Evolutionary conservation across 2,888 invertebrate species (phyloP), one percentile per base, ranked within the genome.

Genomic region (Deilephila porcellus): DNA sequence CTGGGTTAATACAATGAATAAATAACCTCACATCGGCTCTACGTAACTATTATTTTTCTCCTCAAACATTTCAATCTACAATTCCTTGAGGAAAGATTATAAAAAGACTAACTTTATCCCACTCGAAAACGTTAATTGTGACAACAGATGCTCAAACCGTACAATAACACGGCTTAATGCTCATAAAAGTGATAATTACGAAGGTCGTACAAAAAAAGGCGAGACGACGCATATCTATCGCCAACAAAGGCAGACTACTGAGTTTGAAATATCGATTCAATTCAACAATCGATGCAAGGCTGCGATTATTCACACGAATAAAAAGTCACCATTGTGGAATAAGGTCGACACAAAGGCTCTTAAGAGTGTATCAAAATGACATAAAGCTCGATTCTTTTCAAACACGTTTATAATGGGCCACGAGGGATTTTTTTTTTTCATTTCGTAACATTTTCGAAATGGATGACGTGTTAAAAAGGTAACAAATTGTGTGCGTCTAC

Each of bases 391-490:
- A 88, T 87, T 89, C 91, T 90, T 90, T 89, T 90, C 87, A 90
- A 91, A 92, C 91, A 89, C 85, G 86, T 87, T 88, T 86, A 91
- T 92, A 93, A 93, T 90, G 90, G 92, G 80, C 86, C 92, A 90
- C 91, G 83, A 91, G 92, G 91, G 90, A 87, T 87, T 83, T 78
- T 78, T 79, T n/a, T 83, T 83, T 87, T 90, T 88, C 87, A 87
- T 88, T 80, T 76, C 74, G 74, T 77, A 74, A 83, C 84, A 87
- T 88, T 91, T 91, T 84, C 85, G 85, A 90, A 93, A 93, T 92
- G 90, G 90, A 93, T 93, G 93, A 94, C 89, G 93, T 93, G 93
- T 93, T 94, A 94, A 94, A 93, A 93, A 92, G 91, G 90, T 91
- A 89, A 91, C 91, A 88, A 89, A 91, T 90, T 88, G 90, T 86